Base-by-base conservation (phyloP, 1,140 invertebrate species). In the Orius laevigatus region DNA sequence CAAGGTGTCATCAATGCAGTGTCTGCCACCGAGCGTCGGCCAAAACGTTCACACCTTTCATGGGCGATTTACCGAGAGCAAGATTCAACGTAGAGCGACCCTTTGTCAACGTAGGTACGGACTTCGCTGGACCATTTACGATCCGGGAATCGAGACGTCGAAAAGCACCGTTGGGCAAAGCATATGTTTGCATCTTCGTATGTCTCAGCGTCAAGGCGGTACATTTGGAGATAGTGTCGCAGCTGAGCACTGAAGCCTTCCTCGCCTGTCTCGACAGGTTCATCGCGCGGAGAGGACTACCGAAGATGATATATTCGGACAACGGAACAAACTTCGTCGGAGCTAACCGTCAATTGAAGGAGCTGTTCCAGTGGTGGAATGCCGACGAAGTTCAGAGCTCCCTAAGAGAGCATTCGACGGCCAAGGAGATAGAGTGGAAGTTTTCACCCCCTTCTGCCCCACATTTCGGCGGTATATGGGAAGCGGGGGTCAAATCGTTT, bases 401-500 rank as follows among this genome's bases (percentile, higher is more conserved):
- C 6, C n/a, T 34, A n/a, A 34, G 8, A 6, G n/a, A 34, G 8
- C 33, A 34, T n/a, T 8, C 35, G 12, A 12, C 41, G 9, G 11
- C 33, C 10, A 51, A 58, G 9, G 48, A 50, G 12, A 63, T 61
- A 12, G 44, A 58, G 18, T 69, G 62, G 63, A 53, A 63, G 50
- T 66, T 67, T 49, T 65, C 58, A 33, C 61, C 63, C 6, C 61
- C 63, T 9, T 20, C 46, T 34, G 58, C 57, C 35, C 60, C 63
- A 0, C 60, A 65, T 47, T 58, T 60, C 34, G 64, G 65, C n/a
- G 65, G 66, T 12, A 19, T 62, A 43, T 63, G 59, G 67, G 56
- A 68, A 53, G 53, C 55, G 49, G 55, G 52, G 20, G 59, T 60
- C 15, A 58, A 54, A 48, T 54, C 46, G 0, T 41, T 47, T n/a